These are phyloP conservation scores for Saturnia japonica DNA, from an alignment of 2,888 invertebrate genomes.

Conservation along the genomic window DNA sequence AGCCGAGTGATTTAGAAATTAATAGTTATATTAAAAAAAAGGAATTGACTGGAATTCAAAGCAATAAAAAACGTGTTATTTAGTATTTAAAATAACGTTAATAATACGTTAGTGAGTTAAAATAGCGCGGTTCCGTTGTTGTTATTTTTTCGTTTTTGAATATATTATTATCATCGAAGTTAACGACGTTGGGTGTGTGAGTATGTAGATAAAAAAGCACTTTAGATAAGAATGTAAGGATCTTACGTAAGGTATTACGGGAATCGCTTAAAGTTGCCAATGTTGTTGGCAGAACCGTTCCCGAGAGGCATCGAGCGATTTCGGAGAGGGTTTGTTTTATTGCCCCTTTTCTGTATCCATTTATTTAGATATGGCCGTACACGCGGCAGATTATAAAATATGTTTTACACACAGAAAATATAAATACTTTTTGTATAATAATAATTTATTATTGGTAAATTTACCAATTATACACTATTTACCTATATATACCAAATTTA, in stretches of 20 bases:
- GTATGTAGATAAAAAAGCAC: constrained; percentile 49
- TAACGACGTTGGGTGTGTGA: constrained; percentile 51
- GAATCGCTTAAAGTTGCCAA: constrained; percentile 42
- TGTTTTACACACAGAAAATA: not conserved
- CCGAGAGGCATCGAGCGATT: constrained; percentile 3
- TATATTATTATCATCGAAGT: not conserved
- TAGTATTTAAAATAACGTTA: constrained; percentile 53
- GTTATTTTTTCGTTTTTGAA: constrained; percentile 27
- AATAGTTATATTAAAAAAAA: constrained; percentile 43
- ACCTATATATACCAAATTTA: too few species aligned
- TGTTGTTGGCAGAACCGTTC: constrained; percentile 29
- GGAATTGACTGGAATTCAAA: constrained; percentile 59
- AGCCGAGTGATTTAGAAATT: constrained; percentile 28
- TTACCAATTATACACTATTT: too few species aligned
- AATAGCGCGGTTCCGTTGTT: constrained; percentile 58
- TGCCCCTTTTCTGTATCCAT: not conserved
- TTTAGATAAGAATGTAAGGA: constrained; percentile 52
- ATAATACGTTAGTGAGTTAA: constrained; percentile 41
- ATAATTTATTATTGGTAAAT: too few species aligned
- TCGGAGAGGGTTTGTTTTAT: constrained; percentile 12
- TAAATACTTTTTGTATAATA: not conserved
- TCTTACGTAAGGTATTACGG: constrained; percentile 73
- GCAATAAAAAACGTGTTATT: constrained; percentile 68
- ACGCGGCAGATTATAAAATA: not conserved
- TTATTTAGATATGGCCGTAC: not conserved